phyloP scores from a whole-genome alignment of 2,797 vertebrate genomes.

The Microtus californicus region DNA sequence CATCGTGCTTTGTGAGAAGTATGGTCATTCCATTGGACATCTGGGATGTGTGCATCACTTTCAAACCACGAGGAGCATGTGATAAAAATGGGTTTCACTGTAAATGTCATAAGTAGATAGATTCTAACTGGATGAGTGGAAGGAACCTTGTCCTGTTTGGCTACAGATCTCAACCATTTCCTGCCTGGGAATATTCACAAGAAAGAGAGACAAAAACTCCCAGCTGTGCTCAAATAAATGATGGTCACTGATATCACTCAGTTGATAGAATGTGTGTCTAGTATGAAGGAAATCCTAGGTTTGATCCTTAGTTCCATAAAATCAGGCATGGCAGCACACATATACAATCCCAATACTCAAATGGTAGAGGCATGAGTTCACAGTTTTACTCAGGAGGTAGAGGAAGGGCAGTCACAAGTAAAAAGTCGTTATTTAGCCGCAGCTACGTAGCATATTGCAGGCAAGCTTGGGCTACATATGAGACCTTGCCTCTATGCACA shows the following conservation, averaged over 20 bases:
- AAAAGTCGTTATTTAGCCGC: not conserved
- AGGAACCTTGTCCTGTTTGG: not conserved
- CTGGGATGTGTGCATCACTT: not conserved
- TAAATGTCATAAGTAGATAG: constrained; percentile 26
- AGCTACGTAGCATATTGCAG: not conserved
- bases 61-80: constrained; percentile 15
- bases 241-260: rapidly evolving
- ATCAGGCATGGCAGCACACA: no score
- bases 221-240: not conserved
- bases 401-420: not conserved
- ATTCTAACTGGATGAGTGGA: not conserved
- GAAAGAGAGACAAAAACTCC: not conserved
- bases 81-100: constrained; percentile 47
- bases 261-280: not conserved
- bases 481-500: not conserved
- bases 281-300: not conserved
- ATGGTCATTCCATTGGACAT: constrained; percentile 38
- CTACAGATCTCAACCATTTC: not conserved
- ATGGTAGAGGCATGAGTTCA: not conserved
- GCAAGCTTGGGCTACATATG: no score
- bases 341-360: not conserved
- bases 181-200: not conserved
- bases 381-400: no score
- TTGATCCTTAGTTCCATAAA: not conserved
- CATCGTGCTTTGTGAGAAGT: constrained; percentile 54